phyloP scores from a whole-genome alignment of 2,113 vertebrate genomes.

The Kryptolebias marmoratus region DNA sequence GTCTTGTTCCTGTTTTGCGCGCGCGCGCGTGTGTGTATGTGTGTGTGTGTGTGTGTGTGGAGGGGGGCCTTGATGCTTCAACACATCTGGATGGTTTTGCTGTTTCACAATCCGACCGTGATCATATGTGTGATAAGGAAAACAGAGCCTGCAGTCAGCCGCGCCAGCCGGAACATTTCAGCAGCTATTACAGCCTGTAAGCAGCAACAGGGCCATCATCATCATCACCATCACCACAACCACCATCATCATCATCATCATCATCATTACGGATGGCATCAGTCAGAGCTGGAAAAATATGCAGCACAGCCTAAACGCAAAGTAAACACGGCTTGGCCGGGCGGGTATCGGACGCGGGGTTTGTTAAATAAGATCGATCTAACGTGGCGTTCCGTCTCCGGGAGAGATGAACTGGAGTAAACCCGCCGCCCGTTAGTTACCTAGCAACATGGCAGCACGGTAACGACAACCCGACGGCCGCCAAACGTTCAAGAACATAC shows the following conservation, averaged over 20 bases:
- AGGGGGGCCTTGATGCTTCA: background rate
- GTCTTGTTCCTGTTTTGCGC: background rate
- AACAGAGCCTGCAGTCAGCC: background rate
- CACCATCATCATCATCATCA: too few species aligned
- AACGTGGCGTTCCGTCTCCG: conserved; percentile 23
- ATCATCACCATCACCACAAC: too few species aligned
- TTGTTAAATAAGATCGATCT: background rate
- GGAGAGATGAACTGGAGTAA: conserved; percentile 67
- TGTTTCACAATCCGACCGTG: background rate
- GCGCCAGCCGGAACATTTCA: conserved; percentile 11
- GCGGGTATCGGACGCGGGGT: background rate
- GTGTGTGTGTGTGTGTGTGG: background rate
- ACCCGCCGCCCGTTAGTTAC: conserved; percentile 74
- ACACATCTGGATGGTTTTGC: background rate
- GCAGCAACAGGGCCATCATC: conserved; percentile 21
- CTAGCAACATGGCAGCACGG: conserved; percentile 79
- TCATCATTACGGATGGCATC: too few species aligned
- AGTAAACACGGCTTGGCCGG: too few species aligned
- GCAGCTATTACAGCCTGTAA: conserved; percentile 28
- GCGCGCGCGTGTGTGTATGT: background rate
- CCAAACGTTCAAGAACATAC: conserved; percentile 66
- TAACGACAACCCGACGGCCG: conserved; percentile 66
- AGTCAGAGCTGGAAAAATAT: too few species aligned
- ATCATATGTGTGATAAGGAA: background rate
- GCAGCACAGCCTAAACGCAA: background rate